Evolutionary conservation across 1,140 invertebrate species (phyloP), one percentile per base, ranked within the genome.

Genomic region (Zaprionus ornatus): DNA sequence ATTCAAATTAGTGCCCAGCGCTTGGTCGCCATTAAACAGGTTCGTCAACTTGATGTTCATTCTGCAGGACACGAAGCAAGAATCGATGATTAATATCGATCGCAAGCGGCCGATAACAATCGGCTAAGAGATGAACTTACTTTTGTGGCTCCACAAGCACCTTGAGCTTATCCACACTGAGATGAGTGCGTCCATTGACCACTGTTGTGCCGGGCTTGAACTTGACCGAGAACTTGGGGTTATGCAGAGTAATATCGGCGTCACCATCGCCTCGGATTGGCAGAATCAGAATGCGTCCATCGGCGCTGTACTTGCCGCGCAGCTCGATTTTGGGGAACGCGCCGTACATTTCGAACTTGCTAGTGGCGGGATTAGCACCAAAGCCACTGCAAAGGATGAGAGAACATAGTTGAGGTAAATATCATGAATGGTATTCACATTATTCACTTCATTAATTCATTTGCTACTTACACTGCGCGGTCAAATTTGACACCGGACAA

Each of bases 21-120:
- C 94, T 55, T 94, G 91, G 74, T 97, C 95, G 2, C 95, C 95
- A 74, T 95, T 95, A 79, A 96, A 96, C 1, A 96, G 92, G 92
- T 96, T 95, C 2, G 95, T 94, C 23, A 97, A 91, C 65, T 95
- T 92, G 40, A 96, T 93, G 15, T 92, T 93, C 6, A 95, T 95
- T 59, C 94, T 91, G 7, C 93, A 93, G 7, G 95, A 92, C 4
- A 27, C 19, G 25, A 15, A 40, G 66, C 13, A 7, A 1, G 5
- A 50, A 4, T 13, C 7, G 23, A 50, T 21, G 19, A 4, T 62
- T 27, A 13, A 21, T 71, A 19, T 37, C 7, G 0, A 12, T 68
- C 4, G 6, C 40, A 42, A 42, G 0, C 6, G 1, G 40, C 0
- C n/a, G 19, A n/a, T 2, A 63, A 32, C 4, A 32, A 23, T 42